phyloP scores from a whole-genome alignment of 2,888 invertebrate species.

The Odontothrips loti region DNA sequence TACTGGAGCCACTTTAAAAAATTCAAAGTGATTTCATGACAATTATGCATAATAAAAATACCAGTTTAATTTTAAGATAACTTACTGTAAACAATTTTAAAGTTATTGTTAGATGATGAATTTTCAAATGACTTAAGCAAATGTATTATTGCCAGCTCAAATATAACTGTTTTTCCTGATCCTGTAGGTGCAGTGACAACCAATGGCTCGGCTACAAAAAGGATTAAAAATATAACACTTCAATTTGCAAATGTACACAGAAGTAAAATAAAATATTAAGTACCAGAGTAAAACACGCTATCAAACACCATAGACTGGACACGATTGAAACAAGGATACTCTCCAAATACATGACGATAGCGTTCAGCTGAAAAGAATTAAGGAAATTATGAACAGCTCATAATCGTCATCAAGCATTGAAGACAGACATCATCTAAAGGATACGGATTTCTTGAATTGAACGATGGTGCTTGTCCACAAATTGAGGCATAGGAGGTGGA shows the following conservation, averaged over 20 bases:
- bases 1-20: conserved; percentile 66
- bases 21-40: conserved; percentile 9
- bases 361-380: conserved; percentile 49
- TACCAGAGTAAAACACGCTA: conserved; percentile 62
- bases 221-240: conserved; percentile 35
- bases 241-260: conserved; percentile 16
- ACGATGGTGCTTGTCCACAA: conserved; percentile 35
- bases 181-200: conserved; percentile 78
- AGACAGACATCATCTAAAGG: conserved; percentile 37
- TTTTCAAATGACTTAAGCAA: conserved; percentile 56
- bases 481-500: not conserved
- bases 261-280: conserved; percentile 1
- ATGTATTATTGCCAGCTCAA: conserved; percentile 72
- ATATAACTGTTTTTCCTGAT: conserved; percentile 77
- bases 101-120: conserved; percentile 45
- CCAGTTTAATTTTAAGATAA: conserved; percentile 35
- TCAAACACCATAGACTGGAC: conserved; percentile 69
- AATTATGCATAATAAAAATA: conserved; percentile 30
- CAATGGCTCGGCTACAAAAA: conserved; percentile 59
- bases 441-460: conserved; percentile 43
- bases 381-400: conserved; percentile 29
- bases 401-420: conserved; percentile 30
- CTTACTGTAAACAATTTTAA: conserved; percentile 72
- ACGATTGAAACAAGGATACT: conserved; percentile 63
- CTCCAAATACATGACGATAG: conserved; percentile 53